phyloP scores from a whole-genome alignment of 2,888 invertebrate species.

The Drosophila picticornis region DNA sequence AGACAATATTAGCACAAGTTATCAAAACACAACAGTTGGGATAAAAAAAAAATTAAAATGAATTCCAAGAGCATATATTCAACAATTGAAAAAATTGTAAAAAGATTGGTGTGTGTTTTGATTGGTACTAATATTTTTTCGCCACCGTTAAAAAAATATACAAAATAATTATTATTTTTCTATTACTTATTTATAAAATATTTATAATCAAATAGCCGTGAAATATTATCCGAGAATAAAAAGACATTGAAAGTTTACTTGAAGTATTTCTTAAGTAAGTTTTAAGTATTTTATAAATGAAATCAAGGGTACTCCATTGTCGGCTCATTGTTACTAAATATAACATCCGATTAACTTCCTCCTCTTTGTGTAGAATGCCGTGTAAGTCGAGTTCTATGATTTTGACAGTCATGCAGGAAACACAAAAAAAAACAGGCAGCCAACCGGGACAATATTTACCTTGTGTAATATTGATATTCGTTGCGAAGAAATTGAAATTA shows the following conservation, averaged over 20 bases:
- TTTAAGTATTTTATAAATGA: not conserved
- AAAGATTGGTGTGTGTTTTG: not conserved
- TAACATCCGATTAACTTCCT: not conserved
- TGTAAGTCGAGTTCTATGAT: conserved; percentile 4
- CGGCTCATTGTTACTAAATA: not conserved
- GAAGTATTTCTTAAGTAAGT: not conserved
- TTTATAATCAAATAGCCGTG: not conserved
- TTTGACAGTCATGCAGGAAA: conserved; percentile 28
- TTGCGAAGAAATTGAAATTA: conserved; percentile 12
- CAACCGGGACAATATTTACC: conserved; percentile 3
- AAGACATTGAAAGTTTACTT: not conserved
- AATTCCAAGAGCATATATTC: no score
- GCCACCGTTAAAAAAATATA: not conserved
- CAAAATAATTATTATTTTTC: not conserved
- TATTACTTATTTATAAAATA: not conserved
- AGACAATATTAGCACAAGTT: not conserved
- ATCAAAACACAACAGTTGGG: no score
- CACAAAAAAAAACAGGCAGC: not conserved
- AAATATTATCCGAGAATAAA: not conserved
- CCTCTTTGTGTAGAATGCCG: not conserved
- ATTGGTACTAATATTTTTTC: not conserved
- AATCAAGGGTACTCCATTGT: not conserved
- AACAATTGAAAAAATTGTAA: not conserved
- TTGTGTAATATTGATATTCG: conserved; percentile 12
- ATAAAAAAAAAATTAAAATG: no score